Percentiles rank a stretch among this genome's conserved stretches.
Conservation (phyloP, 1,140 invertebrate species). For the Amyelois transitella region DNA sequence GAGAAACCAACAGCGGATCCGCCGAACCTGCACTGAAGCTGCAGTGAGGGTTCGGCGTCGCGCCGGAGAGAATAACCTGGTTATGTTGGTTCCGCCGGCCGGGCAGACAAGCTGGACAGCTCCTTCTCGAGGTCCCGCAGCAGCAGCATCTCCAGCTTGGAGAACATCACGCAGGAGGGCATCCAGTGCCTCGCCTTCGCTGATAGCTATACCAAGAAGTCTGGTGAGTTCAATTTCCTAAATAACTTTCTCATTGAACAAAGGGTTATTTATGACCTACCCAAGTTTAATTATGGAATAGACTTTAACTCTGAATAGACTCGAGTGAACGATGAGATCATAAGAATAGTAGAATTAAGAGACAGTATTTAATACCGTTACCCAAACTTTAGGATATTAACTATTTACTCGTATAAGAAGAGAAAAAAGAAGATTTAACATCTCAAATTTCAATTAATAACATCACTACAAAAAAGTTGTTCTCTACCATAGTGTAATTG, state of each 20-base stretch:
- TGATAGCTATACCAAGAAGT: constrained; percentile 96
- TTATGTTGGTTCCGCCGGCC: constrained; percentile 75
- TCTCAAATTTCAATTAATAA: too few species aligned
- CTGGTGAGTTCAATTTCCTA: constrained; percentile 77
- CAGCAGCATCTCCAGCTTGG: constrained; percentile 97
- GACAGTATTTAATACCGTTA: too few species aligned
- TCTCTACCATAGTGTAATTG: too few species aligned
- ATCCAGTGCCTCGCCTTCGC: constrained; percentile 97
- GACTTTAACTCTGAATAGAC: too few species aligned
- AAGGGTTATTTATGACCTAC: too few species aligned
- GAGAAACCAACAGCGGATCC: not conserved
- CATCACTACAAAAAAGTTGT: too few species aligned
- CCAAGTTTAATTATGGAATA: too few species aligned
- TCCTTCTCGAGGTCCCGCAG: constrained; percentile 96
- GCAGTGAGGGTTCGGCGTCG: not conserved
- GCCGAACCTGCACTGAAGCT: not conserved
- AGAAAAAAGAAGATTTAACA: too few species aligned
- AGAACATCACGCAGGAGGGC: constrained; percentile 96
- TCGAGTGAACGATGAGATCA: too few species aligned
- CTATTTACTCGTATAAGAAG: too few species aligned
- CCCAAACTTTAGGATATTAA: too few species aligned
- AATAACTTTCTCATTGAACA: not conserved
- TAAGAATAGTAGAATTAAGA: too few species aligned
- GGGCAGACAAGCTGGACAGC: constrained; percentile 95
- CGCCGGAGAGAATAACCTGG: constrained; percentile 37